Conservation (phyloP, 2,797 vertebrate genomes). For the Gorsachius magnificus region DNA sequence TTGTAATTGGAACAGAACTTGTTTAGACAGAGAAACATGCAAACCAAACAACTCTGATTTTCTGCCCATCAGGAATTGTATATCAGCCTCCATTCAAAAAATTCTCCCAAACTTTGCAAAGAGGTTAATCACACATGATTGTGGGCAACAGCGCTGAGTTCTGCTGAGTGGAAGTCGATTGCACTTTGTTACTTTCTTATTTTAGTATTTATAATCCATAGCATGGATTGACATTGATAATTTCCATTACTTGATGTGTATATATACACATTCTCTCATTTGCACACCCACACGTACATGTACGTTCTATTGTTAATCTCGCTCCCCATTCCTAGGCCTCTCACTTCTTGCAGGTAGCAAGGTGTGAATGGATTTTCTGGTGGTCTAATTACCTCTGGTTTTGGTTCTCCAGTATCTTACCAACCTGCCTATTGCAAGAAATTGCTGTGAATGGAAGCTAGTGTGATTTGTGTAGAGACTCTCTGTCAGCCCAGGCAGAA, state of each 20-base stretch:
- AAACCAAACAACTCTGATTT: neutral
- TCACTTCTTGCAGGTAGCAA: neutral
- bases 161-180: neutral
- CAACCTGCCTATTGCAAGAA: neutral
- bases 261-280: neutral
- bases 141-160: neutral
- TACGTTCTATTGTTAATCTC: neutral
- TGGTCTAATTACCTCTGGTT: neutral
- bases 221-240: neutral
- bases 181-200: neutral
- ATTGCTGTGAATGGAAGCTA: neutral
- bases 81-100: neutral
- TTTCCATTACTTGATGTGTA: neutral
- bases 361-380: neutral
- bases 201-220: neutral
- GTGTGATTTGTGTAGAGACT: neutral
- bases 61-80: neutral
- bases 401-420: neutral
- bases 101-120: neutral
- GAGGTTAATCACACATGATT: neutral
- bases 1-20: neutral
- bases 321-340: neutral
- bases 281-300: accelerated
- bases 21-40: neutral
- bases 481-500: neutral